Conservation (phyloP, 2,888 invertebrate genomes). For the Noctua janthe region DNA sequence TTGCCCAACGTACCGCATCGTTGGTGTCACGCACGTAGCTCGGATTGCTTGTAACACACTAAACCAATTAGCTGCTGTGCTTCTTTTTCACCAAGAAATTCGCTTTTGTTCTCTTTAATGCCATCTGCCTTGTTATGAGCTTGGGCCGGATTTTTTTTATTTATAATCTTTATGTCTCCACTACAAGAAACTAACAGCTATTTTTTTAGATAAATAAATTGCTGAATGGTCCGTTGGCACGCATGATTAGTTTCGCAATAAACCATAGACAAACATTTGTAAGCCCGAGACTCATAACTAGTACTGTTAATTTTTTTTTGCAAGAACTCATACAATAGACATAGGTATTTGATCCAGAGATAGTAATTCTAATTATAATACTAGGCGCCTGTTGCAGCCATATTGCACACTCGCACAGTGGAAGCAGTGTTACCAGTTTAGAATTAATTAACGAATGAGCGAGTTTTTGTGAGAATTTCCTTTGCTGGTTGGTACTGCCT, state of each 20-base stretch:
- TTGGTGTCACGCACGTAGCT: conserved; percentile 60
- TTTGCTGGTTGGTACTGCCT: conserved; percentile 17
- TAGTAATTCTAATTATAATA: conserved; percentile 49
- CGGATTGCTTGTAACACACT: conserved; percentile 61
- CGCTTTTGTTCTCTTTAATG: conserved; percentile 25
- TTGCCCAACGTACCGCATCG: conserved; percentile 55
- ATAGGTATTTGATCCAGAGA: conserved; percentile 29
- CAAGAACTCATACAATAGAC: conserved; percentile 3
- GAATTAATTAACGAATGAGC: conserved; percentile 43
- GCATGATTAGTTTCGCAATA: background rate
- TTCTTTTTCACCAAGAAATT: conserved; percentile 31
- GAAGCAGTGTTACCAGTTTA: conserved; percentile 48
- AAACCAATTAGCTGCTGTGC: conserved; percentile 54
- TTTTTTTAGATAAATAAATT: background rate
- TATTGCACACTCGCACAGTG: conserved; percentile 20
- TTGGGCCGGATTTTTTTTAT: background rate
- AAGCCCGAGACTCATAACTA: background rate
- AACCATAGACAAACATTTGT: background rate
- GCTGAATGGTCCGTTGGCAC: background rate
- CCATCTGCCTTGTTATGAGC: conserved; percentile 24
- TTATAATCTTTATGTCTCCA: too few relatives aligned
- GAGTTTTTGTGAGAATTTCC: conserved; percentile 49
- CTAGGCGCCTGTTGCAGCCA: conserved; percentile 21
- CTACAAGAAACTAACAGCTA: background rate
- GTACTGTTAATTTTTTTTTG: conserved; percentile 26